These are phyloP conservation scores for Natrix natrix DNA, from an alignment of 2,797 vertebrate species.

Conservation along the genomic window DNA sequence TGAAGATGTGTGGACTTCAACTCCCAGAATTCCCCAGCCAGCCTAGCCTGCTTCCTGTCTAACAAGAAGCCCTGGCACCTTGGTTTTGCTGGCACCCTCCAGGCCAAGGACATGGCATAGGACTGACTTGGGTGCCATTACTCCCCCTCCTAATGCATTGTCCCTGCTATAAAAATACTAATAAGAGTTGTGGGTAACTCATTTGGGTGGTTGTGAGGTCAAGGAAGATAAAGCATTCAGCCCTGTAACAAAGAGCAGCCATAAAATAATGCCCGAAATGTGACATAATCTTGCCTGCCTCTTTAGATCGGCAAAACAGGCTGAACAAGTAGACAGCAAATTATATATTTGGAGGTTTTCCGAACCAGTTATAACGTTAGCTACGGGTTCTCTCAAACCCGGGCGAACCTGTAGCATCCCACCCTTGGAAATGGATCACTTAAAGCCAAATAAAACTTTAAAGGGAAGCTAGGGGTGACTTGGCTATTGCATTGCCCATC, in stretches of 20 bases:
- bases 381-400: no score
- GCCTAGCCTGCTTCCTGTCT: background rate
- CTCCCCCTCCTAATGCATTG: background rate
- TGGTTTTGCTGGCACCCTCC: background rate
- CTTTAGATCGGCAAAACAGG: background rate
- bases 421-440: background rate
- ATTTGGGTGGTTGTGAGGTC: background rate
- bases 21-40: background rate
- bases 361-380: no score
- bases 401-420: no score
- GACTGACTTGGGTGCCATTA: background rate
- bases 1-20: background rate
- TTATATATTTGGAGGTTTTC: background rate
- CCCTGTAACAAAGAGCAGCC: background rate
- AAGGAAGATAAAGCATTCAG: background rate
- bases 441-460: background rate
- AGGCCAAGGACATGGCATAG: background rate
- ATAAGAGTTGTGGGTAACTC: conserved; percentile 2
- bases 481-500: background rate
- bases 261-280: background rate
- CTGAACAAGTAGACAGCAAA: background rate
- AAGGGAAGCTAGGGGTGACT: background rate
- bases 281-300: background rate
- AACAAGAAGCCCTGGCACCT: background rate
- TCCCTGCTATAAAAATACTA: background rate